These are phyloP conservation scores for Tiliacea aurago DNA, from an alignment of 2,888 invertebrate genomes.

Conservation along the genomic window DNA sequence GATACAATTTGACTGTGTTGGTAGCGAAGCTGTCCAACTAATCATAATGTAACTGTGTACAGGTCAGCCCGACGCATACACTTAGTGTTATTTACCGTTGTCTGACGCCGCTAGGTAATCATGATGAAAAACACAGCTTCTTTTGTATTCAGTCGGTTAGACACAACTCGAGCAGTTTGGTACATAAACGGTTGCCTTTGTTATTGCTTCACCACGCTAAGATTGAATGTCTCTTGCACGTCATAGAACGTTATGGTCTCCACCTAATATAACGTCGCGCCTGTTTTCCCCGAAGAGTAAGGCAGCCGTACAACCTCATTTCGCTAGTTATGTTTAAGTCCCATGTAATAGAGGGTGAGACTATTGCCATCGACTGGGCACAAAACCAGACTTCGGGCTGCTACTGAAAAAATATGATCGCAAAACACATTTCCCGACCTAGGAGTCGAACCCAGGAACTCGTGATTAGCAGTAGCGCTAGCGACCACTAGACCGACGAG, in stretches of 20 bases:
- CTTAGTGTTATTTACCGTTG: not conserved
- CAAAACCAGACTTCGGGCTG: too few species aligned
- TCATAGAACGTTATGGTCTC: not conserved
- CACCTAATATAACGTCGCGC: not conserved
- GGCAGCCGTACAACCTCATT: too few species aligned
- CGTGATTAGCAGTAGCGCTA: too few species aligned
- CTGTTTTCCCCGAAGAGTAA: not conserved
- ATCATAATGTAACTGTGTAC: conserved; percentile 9
- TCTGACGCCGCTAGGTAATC: conserved; percentile 4
- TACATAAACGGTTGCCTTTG: not conserved
- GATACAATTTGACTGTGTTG: too few species aligned
- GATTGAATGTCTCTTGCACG: too few species aligned
- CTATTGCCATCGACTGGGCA: too few species aligned
- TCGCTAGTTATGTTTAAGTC: too few species aligned
- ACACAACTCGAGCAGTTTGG: not conserved
- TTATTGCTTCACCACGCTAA: not conserved
- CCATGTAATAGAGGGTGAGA: too few species aligned
- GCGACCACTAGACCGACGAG: too few species aligned
- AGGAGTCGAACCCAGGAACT: too few species aligned
- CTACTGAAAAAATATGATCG: not conserved
- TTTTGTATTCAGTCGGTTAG: not conserved
- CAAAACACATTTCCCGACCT: too few species aligned
- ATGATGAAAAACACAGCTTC: not conserved
- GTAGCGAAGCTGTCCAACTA: not conserved
- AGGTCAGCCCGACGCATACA: conserved; percentile 5